Conservation (phyloP, 2,888 invertebrate species). For the Colostygia pectinataria region DNA sequence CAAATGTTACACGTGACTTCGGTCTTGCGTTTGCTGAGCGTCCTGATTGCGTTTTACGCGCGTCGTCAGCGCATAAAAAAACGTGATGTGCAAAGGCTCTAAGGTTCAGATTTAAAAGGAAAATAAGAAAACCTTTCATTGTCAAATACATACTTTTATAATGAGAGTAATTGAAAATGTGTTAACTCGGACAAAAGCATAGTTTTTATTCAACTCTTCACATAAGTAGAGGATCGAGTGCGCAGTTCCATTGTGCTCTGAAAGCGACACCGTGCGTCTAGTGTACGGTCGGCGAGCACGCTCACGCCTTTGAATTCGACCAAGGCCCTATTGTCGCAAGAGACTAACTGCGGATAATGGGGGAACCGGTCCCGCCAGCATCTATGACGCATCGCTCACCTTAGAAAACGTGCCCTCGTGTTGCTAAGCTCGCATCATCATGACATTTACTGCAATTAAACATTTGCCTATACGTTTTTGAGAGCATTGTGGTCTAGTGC, state of each 20-base stretch:
- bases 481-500: no score
- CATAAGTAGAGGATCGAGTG: conserved; percentile 40
- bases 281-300: conserved; percentile 52
- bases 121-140: no score
- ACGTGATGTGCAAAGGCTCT: no score
- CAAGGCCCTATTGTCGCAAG: conserved; percentile 58
- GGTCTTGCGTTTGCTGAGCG: no score
- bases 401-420: conserved; percentile 53
- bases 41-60: no score
- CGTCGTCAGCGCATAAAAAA: no score
- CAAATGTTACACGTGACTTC: no score
- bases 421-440: conserved; percentile 40
- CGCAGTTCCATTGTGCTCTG: conserved; percentile 62
- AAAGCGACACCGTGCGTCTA: conserved; percentile 62
- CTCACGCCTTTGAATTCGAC: conserved; percentile 60
- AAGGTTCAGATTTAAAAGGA: no score
- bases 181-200: no score
- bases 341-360: conserved; percentile 65
- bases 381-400: conserved; percentile 62
- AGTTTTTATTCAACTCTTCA: conserved; percentile 32
- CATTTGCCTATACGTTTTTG: neutral
- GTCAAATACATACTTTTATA: no score
- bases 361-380: conserved; percentile 63
- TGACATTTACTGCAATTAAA: conserved; percentile 19
- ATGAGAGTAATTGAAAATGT: no score